Evolutionary conservation across 2,797 vertebrate genomes (phyloP).

Genomic region (Protonibea diacanthus): DNA sequence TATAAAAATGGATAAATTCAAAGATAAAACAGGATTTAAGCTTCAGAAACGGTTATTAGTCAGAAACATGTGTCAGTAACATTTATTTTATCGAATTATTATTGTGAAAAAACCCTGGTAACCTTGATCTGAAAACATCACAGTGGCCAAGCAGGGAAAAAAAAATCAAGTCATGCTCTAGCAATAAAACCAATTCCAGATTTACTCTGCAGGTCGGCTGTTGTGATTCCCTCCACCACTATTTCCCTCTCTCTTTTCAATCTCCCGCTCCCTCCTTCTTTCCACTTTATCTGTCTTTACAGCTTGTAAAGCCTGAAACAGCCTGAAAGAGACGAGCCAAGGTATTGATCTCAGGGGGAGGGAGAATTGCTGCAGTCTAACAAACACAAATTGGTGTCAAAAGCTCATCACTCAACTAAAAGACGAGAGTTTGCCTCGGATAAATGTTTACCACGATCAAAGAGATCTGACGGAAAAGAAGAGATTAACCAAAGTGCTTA

Average conservation of each 20-base stretch:
- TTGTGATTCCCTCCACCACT: conserved; percentile 62
- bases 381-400: conserved; percentile 79
- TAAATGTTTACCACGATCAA: conserved; percentile 67
- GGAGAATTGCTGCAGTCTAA: conserved; percentile 71
- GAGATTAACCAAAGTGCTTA: conserved; percentile 58
- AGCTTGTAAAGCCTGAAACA: conserved; percentile 76
- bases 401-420: conserved; percentile 74
- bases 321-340: conserved; percentile 73
- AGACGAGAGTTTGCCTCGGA: conserved; percentile 67
- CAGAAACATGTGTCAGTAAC: conserved; percentile 4
- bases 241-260: conserved; percentile 60
- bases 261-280: conserved; percentile 53
- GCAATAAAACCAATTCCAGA: conserved; percentile 78
- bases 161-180: conserved; percentile 73
- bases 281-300: conserved; percentile 82
- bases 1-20: background rate
- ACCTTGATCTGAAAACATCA: conserved; percentile 64
- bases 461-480: conserved; percentile 41
- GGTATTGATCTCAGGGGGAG: conserved; percentile 81
- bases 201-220: conserved; percentile 66
- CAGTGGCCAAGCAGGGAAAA: conserved; percentile 49
- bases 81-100: conserved; percentile 43
- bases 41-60: background rate
- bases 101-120: conserved; percentile 27
- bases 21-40: background rate